Percentiles rank a stretch among this genome's conserved stretches.
phyloP scores from a whole-genome alignment of 2,797 vertebrate genomes.

The Rhabdophis nuchalis region DNA sequence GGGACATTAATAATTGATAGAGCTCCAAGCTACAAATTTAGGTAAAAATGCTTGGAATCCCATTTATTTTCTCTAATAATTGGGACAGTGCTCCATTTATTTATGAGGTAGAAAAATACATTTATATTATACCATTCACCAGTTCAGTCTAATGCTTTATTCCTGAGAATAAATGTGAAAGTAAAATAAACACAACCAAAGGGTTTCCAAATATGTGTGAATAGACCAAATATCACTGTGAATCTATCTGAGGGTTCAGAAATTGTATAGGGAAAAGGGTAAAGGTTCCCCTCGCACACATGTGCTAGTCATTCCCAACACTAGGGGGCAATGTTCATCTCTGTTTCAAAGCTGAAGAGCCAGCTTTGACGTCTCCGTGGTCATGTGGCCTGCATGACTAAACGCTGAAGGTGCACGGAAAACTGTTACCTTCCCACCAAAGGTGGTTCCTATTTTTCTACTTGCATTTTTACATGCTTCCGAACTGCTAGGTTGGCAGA shows the following conservation, averaged over 20 bases:
- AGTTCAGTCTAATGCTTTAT: background rate
- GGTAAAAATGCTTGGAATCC: rapidly evolving
- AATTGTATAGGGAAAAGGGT: background rate
- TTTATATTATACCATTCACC: background rate
- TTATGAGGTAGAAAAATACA: background rate
- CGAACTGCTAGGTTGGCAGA: too few species aligned
- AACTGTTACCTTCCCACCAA: too few species aligned
- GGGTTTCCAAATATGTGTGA: background rate
- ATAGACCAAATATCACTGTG: background rate
- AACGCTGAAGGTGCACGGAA: too few species aligned
- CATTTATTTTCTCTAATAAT: slow-evolving; percentile 4
- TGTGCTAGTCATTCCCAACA: too few species aligned
- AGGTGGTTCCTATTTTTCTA: too few species aligned
- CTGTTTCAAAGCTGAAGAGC: too few species aligned
- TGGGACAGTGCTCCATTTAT: background rate
- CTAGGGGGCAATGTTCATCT: too few species aligned
- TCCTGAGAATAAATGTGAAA: background rate
- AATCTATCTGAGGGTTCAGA: background rate
- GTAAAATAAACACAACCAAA: background rate
- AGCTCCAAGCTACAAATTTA: background rate
- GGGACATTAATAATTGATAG: background rate
- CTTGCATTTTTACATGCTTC: too few species aligned
- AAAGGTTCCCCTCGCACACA: too few species aligned
- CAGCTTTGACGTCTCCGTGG: too few species aligned
- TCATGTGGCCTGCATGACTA: too few species aligned